Conservation (phyloP, 2,888 invertebrate species). For the Pyrgus malvae region DNA sequence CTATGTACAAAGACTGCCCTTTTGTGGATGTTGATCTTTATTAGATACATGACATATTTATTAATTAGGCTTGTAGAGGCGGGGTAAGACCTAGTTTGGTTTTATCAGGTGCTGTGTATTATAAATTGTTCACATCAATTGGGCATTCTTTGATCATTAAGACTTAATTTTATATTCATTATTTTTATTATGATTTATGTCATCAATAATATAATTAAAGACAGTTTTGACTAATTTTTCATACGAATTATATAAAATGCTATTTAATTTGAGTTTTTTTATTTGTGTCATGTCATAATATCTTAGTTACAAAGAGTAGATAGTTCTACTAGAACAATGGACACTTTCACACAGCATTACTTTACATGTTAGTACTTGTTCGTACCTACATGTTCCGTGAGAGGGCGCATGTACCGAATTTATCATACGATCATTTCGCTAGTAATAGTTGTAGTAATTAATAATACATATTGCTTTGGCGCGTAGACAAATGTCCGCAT, state of each 20-base stretch:
- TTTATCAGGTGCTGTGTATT: constrained; percentile 40
- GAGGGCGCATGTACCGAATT: constrained; percentile 16
- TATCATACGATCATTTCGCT: constrained; percentile 10
- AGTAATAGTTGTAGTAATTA: constrained; percentile 22
- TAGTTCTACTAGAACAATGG: too few relatives aligned
- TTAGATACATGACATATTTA: constrained; percentile 40
- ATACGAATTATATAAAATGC: constrained; percentile 76
- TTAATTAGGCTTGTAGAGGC: constrained; percentile 26
- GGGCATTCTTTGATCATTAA: constrained; percentile 45
- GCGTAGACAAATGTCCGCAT: constrained; percentile 13
- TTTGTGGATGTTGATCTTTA: constrained; percentile 31
- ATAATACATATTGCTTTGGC: constrained; percentile 25
- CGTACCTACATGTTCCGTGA: constrained; percentile 10
- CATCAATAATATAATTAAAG: constrained; percentile 66
- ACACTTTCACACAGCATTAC: not conserved
- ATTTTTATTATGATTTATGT: constrained; percentile 51
- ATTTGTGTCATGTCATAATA: not conserved
- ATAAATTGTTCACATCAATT: constrained; percentile 38
- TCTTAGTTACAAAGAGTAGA: too few relatives aligned
- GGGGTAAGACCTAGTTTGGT: constrained; percentile 28
- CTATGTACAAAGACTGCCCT: constrained; percentile 36
- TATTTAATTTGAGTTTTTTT: constrained; percentile 47
- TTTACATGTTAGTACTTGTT: constrained; percentile 7
- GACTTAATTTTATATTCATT: constrained; percentile 50
- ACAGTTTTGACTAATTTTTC: constrained; percentile 73